phyloP scores from a whole-genome alignment of 2,797 vertebrate genomes.

The Todus mexicanus region DNA sequence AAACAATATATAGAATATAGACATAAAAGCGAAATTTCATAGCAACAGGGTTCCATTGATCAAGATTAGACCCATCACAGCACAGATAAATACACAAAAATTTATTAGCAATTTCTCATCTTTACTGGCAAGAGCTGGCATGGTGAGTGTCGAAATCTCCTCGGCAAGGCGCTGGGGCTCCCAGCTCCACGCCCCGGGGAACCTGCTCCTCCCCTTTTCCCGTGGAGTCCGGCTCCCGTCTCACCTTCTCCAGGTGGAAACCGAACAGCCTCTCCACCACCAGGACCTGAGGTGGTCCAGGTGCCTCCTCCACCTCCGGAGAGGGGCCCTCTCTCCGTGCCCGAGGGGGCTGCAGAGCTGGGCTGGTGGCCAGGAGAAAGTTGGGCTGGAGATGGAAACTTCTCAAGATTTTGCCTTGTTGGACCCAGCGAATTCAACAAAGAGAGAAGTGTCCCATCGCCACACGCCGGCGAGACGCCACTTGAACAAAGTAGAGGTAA shows the following conservation, averaged over 20 bases:
- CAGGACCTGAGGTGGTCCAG: background rate
- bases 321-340: background rate
- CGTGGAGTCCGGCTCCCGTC: accelerated
- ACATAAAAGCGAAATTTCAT: slow-evolving; percentile 93
- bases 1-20: slow-evolving; percentile 87
- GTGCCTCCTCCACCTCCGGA: background rate
- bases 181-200: background rate
- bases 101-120: slow-evolving; percentile 99
- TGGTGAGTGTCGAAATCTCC: slow-evolving; percentile 1
- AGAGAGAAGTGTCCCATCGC: background rate
- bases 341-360: background rate
- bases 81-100: slow-evolving; percentile 99
- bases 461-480: background rate
- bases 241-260: background rate
- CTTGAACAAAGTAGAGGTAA: background rate
- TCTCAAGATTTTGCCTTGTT: background rate
- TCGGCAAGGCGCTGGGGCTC: slow-evolving; percentile 26
- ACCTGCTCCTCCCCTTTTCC: slow-evolving; percentile 4
- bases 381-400: background rate
- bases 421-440: slow-evolving; percentile 2
- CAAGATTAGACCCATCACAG: slow-evolving; percentile 96
- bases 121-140: slow-evolving; percentile 76
- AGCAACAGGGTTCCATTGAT: slow-evolving; percentile 98
- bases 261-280: background rate
- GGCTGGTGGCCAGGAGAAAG: background rate